These are phyloP conservation scores for Sinonovacula constricta DNA, from an alignment of 1,140 invertebrate species.

Conservation along the genomic window DNA sequence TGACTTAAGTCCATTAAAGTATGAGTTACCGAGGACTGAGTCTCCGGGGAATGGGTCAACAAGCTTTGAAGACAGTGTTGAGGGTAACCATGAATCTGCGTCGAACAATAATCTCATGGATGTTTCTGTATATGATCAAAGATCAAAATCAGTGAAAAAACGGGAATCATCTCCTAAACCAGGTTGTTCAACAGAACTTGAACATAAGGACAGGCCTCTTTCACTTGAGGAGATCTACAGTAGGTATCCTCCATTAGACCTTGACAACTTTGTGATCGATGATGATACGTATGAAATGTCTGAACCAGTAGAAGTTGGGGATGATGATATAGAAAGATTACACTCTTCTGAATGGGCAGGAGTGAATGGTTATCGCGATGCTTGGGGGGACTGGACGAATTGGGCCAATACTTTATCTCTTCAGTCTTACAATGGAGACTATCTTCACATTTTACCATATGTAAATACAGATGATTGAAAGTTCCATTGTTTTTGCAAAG, in stretches of 20 bases:
- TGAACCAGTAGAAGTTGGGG: conserved; percentile 66
- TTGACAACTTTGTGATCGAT: conserved; percentile 80
- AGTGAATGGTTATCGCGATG: conserved; percentile 84
- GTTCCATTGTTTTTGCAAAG: too few relatives aligned
- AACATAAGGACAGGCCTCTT: conserved; percentile 33
- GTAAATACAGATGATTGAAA: conserved; percentile 86
- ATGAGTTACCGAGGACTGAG: conserved; percentile 57
- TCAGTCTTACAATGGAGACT: conserved; percentile 85
- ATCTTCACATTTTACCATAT: conserved; percentile 93
- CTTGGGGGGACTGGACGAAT: conserved; percentile 84
- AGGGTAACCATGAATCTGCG: conserved; percentile 16
- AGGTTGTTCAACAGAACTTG: conserved; percentile 12
- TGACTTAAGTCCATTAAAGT: conserved; percentile 67
- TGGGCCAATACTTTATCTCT: conserved; percentile 89
- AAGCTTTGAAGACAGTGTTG: conserved; percentile 47
- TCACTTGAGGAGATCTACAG: conserved; percentile 69
- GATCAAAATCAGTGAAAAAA: conserved; percentile 27
- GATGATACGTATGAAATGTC: conserved; percentile 59
- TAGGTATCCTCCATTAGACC: conserved; percentile 83
- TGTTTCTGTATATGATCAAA: conserved; percentile 5
- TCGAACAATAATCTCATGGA: conserved; percentile 10
- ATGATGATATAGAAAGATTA: conserved; percentile 78
- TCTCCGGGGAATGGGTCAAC: conserved; percentile 55
- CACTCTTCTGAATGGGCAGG: conserved; percentile 79
- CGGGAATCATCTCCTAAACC: conserved; percentile 12